phyloP scores from a whole-genome alignment of 2,888 invertebrate genomes.

The Hyposoter dolosus region DNA sequence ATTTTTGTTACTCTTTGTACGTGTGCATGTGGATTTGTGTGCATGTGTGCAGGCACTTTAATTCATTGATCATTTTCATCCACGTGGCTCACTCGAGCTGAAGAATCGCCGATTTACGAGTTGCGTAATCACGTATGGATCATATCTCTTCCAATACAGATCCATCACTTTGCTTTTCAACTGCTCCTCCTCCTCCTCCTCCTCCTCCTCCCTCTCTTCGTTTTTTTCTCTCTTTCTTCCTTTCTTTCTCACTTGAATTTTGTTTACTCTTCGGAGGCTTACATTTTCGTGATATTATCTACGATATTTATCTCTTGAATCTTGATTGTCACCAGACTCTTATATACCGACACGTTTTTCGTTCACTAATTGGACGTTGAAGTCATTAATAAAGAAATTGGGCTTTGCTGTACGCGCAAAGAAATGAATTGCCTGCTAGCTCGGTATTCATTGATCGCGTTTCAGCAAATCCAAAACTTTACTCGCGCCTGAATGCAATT shows the following conservation, averaged over 20 bases:
- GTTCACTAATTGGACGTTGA: not conserved
- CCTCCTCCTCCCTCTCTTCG: not conserved
- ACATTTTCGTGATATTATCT: not conserved
- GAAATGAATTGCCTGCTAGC: not conserved
- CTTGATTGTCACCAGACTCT: constrained; percentile 7
- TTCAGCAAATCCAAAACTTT: not conserved
- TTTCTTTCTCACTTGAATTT: not conserved
- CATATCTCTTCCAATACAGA: constrained; percentile 35
- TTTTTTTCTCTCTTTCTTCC: not conserved
- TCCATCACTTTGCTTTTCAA: constrained; percentile 7
- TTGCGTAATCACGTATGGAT: constrained; percentile 26
- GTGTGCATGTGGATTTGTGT: not conserved
- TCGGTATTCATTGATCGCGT: no score
- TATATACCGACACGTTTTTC: not conserved
- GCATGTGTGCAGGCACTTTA: not conserved
- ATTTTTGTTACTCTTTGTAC: not conserved
- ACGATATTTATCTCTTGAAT: constrained; percentile 1
- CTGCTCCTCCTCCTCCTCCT: not conserved
- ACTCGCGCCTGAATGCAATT: not conserved
- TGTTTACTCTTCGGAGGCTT: not conserved
- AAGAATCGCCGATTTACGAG: constrained; percentile 52
- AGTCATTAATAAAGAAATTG: not conserved
- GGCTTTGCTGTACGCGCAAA: not conserved
- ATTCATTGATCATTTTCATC: constrained; percentile 53
- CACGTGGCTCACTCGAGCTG: constrained; percentile 51